Base-by-base conservation (phyloP, 2,888 invertebrate genomes). In the Tenthredo distinguenda region DNA sequence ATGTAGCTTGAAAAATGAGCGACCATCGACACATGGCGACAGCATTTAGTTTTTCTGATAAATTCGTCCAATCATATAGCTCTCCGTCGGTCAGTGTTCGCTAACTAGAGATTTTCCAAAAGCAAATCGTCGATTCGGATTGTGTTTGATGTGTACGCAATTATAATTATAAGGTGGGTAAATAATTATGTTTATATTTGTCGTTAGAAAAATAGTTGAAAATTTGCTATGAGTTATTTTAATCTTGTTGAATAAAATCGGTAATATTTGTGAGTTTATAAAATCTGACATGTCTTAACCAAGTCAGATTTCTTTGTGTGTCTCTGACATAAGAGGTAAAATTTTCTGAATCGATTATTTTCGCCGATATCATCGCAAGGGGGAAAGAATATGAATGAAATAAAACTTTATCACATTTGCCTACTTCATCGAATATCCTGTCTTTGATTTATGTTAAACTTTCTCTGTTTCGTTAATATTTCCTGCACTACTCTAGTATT, bases 81-180 rank as follows among this genome's bases (percentile, higher is more conserved):
- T 34, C 15, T 18, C 18, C 15, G 31, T 31, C 1, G 6, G 6
- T 68, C 31, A 34, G 15, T 68, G 18, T 68, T 62, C 68, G 68
- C 34, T 68, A 1, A 18, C 26, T 68, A 15, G 31, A 34, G 26
- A 68, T 68, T 18, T 34, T 74, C 72, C 43, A 43, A 74, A 74
- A 74, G 1, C 34, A 18, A 74, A 21, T 43, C n/a, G 43, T 26
- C 40, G 26, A 43, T 43, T 43, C 43, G 43, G 72, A 31, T 43
- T 74, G 72, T 43, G 72, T 74, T 74, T 43, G 72, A 74, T 74
- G 43, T 74, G 72, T 21, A 43, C 37, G 72, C 72, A 43, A 74
- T 74, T 21, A 34, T 34, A 74, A 74, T 74, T 21, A 74, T 74
- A 18, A 74, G 43, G 72, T 74, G 21, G 21, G 43, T 68, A 68